Percentiles rank a stretch among this genome's conserved stretches.
phyloP scores from a whole-genome alignment of 2,888 invertebrate genomes.

The Bembecia ichneumoniformis region DNA sequence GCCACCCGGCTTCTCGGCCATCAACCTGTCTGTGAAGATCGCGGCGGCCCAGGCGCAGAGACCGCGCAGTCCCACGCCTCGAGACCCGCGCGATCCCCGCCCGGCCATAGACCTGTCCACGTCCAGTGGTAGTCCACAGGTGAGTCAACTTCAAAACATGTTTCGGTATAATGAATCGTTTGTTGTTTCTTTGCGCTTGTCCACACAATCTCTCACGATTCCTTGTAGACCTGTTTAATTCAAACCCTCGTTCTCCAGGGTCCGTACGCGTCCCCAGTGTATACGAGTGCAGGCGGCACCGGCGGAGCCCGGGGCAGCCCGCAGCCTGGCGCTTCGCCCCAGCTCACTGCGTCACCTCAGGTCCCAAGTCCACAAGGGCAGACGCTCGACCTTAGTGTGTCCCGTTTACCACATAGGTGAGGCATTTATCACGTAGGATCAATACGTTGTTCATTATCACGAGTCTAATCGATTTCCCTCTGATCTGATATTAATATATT shows the following conservation, averaged over 20 bases:
- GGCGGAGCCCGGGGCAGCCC: conserved; percentile 84
- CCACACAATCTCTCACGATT: conserved; percentile 13
- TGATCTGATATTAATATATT: conserved; percentile 1
- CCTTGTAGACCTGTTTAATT: conserved; percentile 33
- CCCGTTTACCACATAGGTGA: conserved; percentile 88
- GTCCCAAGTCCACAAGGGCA: conserved; percentile 93
- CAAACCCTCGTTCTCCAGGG: conserved; percentile 63
- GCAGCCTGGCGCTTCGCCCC: conserved; percentile 87
- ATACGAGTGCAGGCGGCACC: conserved; percentile 80
- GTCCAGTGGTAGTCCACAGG: conserved; percentile 91
- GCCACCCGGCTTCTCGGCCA: conserved; percentile 84
- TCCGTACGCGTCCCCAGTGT: conserved; percentile 83
- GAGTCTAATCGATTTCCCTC: too few species aligned
- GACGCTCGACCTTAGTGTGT: conserved; percentile 90
- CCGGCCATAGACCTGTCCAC: conserved; percentile 90
- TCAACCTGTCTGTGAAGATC: conserved; percentile 89
- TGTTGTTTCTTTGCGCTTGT: conserved; percentile 1
- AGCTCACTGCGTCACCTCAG: conserved; percentile 86
- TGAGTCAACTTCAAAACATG: conserved; percentile 34
- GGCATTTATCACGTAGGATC: conserved; percentile 18
- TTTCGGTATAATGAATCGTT: not conserved
- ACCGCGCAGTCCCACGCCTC: conserved; percentile 81
- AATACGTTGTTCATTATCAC: too few species aligned
- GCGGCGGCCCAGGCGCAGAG: conserved; percentile 80
- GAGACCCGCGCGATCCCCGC: conserved; percentile 83